These are phyloP conservation scores for Prenolepis imparis DNA, from an alignment of 2,888 invertebrate species.

Conservation along the genomic window DNA sequence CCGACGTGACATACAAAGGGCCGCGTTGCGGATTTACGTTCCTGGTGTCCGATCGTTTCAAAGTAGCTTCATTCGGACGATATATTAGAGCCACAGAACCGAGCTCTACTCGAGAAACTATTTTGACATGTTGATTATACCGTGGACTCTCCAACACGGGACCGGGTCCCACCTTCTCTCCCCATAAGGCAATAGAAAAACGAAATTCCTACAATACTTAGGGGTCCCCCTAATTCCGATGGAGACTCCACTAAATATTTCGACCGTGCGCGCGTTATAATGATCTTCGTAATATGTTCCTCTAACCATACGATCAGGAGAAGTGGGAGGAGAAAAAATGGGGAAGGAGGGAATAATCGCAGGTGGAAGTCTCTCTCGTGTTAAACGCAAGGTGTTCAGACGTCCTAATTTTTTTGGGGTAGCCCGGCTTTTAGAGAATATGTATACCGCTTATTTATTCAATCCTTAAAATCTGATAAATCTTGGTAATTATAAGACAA, in stretches of 20 bases:
- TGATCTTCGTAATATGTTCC: constrained; percentile 59
- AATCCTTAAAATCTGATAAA: constrained; percentile 9
- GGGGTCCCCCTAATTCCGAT: constrained; percentile 39
- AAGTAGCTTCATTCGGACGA: constrained; percentile 62
- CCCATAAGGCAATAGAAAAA: constrained; percentile 64
- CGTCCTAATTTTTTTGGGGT: constrained; percentile 26
- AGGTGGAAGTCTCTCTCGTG: constrained; percentile 53
- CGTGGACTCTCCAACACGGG: constrained; percentile 42
- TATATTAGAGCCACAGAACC: constrained; percentile 62
- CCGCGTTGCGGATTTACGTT: constrained; percentile 31
- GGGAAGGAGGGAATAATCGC: constrained; percentile 45
- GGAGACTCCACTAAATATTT: constrained; percentile 54
- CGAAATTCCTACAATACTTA: constrained; percentile 61
- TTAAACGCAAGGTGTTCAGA: constrained; percentile 49
- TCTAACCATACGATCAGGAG: constrained; percentile 42
- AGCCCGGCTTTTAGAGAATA: neutral
- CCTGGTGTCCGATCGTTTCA: constrained; percentile 36
- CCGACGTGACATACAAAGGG: constrained; percentile 5
- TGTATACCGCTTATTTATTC: neutral
- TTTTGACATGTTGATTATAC: constrained; percentile 80
- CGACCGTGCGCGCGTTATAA: constrained; percentile 64
- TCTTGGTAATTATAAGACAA: neutral
- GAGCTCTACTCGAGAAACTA: constrained; percentile 62
- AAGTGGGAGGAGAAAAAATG: neutral
- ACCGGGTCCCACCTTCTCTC: constrained; percentile 47